phyloP scores from a whole-genome alignment of 2,797 vertebrate genomes.

The Hafferia zeledoni region DNA sequence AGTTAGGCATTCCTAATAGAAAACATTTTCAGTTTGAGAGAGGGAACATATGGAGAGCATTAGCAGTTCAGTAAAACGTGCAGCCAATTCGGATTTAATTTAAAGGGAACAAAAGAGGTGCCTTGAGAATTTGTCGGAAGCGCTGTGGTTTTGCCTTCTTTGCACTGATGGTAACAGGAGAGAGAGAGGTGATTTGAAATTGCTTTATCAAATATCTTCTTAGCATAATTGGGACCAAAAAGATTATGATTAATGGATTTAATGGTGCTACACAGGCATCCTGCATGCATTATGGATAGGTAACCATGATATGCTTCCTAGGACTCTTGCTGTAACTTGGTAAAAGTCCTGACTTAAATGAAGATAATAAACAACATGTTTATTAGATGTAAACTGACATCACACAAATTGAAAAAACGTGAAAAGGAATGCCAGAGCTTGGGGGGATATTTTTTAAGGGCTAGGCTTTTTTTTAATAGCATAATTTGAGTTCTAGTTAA shows the following conservation, averaged over 20 bases:
- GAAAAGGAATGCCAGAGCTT: neutral
- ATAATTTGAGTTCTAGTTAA: constrained; percentile 8
- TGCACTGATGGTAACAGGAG: constrained; percentile 4
- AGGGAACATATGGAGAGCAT: constrained; percentile 60
- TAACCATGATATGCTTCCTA: neutral
- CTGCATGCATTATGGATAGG: neutral
- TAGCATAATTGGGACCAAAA: constrained; percentile 38
- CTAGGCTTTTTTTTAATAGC: neutral
- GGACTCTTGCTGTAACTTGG: constrained; percentile 22
- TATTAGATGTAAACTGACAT: constrained; percentile 57
- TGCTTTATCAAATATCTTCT: constrained; percentile 23
- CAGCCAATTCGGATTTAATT: constrained; percentile 64
- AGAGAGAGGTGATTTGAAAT: constrained; percentile 35
- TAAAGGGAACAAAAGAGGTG: constrained; percentile 61
- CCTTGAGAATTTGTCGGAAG: constrained; percentile 63
- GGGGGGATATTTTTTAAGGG: neutral
- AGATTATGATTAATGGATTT: constrained; percentile 8
- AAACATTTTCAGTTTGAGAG: constrained; percentile 55
- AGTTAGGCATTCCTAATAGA: constrained; percentile 51
- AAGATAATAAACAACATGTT: constrained; percentile 44
- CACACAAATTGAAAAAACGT: constrained; percentile 33
- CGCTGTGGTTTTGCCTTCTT: constrained; percentile 43
- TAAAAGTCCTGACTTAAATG: constrained; percentile 29
- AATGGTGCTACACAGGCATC: neutral
- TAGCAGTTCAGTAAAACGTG: constrained; percentile 57